phyloP scores from a whole-genome alignment of 2,797 vertebrate genomes.

The Macropus fuliginosus region DNA sequence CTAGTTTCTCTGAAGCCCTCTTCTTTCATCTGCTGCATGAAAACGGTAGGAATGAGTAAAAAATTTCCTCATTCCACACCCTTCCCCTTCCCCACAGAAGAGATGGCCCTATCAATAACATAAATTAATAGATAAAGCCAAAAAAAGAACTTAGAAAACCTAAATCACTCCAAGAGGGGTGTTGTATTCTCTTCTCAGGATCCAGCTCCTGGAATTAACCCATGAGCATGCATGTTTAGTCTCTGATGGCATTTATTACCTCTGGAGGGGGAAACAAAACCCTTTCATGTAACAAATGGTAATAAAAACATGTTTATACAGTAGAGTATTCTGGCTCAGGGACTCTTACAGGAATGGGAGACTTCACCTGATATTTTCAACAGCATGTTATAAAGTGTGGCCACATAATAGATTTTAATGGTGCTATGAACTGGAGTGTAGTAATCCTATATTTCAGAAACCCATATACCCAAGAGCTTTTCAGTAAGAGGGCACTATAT shows the following conservation, averaged over 20 bases:
- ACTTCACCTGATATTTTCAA: constrained; percentile 22
- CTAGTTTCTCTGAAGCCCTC: neutral
- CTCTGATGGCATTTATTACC: constrained; percentile 1
- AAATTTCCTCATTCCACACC: neutral
- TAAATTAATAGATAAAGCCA: neutral
- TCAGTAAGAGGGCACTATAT: constrained; percentile 48
- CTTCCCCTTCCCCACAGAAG: neutral
- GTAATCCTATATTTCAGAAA: neutral
- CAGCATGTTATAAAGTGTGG: neutral
- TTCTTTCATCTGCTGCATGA: neutral
- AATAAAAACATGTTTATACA: constrained; percentile 26
- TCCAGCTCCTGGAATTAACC: neutral
- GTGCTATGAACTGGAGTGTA: constrained; percentile 23
- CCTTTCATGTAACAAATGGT: constrained; percentile 27
- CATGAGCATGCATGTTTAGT: neutral
- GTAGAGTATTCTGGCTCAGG: constrained; percentile 6
- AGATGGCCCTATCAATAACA: neutral
- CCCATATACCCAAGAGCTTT: constrained; percentile 64
- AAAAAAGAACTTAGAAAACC: neutral
- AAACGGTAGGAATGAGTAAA: neutral
- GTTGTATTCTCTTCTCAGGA: neutral
- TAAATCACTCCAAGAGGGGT: neutral
- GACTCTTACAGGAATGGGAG: constrained; percentile 28
- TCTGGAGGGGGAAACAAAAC: constrained; percentile 39
- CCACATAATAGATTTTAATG: neutral